Percentiles rank a stretch among this genome's conserved stretches.
These are phyloP conservation scores for Epinotia bilunana DNA, from an alignment of 2,888 invertebrate species.

Conservation along the genomic window DNA sequence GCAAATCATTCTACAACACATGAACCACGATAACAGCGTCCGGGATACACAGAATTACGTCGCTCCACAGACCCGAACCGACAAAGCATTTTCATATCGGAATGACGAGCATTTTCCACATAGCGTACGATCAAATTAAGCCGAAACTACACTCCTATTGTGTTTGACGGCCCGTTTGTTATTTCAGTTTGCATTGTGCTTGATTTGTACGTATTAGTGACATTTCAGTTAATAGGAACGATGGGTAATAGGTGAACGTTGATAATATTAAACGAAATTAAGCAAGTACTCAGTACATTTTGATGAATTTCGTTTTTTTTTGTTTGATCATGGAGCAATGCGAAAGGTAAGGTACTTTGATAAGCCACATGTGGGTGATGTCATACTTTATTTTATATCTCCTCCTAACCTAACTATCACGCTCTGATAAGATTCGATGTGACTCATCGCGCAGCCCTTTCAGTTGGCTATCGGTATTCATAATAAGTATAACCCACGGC, in stretches of 20 bases:
- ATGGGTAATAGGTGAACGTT: not conserved
- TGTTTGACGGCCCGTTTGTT: conserved; percentile 42
- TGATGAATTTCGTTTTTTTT: not conserved
- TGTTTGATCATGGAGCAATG: conserved; percentile 12
- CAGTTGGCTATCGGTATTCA: conserved; percentile 20
- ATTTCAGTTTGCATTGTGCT: conserved; percentile 38
- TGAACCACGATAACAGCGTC: not conserved
- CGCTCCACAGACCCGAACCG: conserved; percentile 24
- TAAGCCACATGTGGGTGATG: conserved; percentile 19
- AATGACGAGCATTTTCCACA: conserved; percentile 43
- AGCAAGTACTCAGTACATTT: not conserved
- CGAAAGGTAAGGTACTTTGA: not conserved
- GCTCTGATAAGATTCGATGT: conserved; percentile 25
- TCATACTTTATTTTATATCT: conserved; percentile 39
- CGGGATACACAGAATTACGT: conserved; percentile 21
- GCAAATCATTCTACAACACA: not conserved
- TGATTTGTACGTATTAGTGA: conserved; percentile 40
- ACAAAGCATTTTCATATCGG: conserved; percentile 44
- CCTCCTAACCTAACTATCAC: conserved; percentile 17
- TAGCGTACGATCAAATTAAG: conserved; percentile 43
- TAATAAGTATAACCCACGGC: conserved; percentile 21
- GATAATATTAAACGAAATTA: not conserved
- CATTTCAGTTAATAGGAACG: conserved; percentile 29
- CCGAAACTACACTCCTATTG: conserved; percentile 42
- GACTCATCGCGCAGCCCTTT: conserved; percentile 27